phyloP scores from a whole-genome alignment of 2,113 vertebrate genomes.

The Hippocampus comes region DNA sequence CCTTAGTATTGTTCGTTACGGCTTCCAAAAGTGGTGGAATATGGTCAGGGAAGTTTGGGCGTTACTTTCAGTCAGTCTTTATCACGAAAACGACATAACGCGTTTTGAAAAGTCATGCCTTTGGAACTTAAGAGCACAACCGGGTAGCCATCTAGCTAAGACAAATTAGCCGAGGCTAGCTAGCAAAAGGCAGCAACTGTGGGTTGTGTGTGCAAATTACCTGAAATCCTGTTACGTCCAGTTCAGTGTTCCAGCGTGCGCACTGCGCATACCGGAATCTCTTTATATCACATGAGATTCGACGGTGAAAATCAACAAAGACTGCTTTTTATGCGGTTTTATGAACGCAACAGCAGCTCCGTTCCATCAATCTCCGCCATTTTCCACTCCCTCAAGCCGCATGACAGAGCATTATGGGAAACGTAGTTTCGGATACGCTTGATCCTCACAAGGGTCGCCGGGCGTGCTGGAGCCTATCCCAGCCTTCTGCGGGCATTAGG shows the following conservation, averaged over 20 bases:
- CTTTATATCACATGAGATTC: not conserved
- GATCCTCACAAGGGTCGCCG: no score
- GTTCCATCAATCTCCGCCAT: slow-evolving; percentile 75
- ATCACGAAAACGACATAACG: not conserved
- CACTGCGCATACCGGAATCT: no score
- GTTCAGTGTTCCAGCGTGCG: not conserved
- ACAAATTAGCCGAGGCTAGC: slow-evolving; percentile 35
- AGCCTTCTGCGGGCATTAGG: no score
- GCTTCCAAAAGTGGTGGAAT: no score
- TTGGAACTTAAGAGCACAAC: not conserved
- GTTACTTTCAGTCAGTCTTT: not conserved
- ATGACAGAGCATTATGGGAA: slow-evolving; percentile 52
- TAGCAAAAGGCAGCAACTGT: not conserved
- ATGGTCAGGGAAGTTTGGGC: not conserved
- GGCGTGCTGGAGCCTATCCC: no score
- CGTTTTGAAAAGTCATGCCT: not conserved
- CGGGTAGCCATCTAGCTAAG: slow-evolving; percentile 2
- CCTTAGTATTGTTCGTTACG: not conserved
- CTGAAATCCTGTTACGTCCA: slow-evolving; percentile 3
- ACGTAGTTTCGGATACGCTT: not conserved
- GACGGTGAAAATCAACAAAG: not conserved
- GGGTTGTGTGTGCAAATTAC: slow-evolving; percentile 12
- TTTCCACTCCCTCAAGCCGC: slow-evolving; percentile 59
- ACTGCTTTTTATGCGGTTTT: slow-evolving; percentile 32
- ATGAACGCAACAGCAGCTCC: slow-evolving; percentile 56